phyloP scores from a whole-genome alignment of 2,113 vertebrate genomes.

The Sapajus apella region DNA sequence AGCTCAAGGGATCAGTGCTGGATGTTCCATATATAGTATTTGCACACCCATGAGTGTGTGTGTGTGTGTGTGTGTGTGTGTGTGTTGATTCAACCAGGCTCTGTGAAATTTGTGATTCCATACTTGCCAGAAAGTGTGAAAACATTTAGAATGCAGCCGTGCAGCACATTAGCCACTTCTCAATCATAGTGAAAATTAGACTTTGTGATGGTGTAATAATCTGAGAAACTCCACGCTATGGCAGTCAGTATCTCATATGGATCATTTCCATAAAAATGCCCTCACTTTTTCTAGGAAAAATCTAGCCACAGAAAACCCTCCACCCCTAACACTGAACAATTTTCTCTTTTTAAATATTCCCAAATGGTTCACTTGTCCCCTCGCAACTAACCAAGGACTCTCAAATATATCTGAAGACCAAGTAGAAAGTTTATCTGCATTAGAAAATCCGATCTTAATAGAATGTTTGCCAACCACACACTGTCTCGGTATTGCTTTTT shows the following conservation, averaged over 20 bases:
- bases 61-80: not conserved
- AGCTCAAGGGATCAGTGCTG: not conserved
- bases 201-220: not conserved
- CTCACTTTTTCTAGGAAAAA: not conserved
- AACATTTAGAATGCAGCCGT: not conserved
- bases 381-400: not conserved
- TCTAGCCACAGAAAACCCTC: not conserved
- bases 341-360: not conserved
- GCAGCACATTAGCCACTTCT: not conserved
- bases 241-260: not conserved
- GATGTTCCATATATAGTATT: not conserved
- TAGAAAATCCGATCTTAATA: not conserved
- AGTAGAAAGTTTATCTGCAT: not conserved
- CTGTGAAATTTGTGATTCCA: constrained; percentile 37
- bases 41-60: not conserved
- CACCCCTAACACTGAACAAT: not conserved
- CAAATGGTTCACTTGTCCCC: not conserved
- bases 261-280: not conserved
- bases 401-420: not conserved
- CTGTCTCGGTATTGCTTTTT: not conserved
- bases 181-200: not conserved
- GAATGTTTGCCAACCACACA: not conserved
- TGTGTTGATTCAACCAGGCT: not conserved
- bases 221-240: not conserved
- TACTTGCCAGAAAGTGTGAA: constrained; percentile 4